A percentile compares a stretch with the other conserved stretches of the same genome.
These are phyloP conservation scores for Habropoda laboriosa DNA, from an alignment of 1,140 invertebrate species.

Conservation along the genomic window DNA sequence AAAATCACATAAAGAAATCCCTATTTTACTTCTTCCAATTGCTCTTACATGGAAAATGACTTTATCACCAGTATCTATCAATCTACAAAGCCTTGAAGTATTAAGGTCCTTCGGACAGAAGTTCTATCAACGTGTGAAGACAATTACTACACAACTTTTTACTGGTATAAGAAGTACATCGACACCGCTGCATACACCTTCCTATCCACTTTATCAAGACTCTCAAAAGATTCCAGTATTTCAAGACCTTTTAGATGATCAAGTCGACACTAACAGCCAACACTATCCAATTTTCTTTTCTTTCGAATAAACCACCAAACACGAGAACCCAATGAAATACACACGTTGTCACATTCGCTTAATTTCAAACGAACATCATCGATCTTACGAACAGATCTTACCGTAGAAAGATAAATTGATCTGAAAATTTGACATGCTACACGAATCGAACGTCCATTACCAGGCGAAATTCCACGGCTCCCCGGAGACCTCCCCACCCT, in stretches of 20 bases:
- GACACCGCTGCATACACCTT: not conserved
- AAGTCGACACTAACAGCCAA: no score
- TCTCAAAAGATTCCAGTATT: not conserved
- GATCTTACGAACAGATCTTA: no score
- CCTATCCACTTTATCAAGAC: not conserved
- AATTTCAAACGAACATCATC: no score
- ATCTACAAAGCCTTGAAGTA: not conserved
- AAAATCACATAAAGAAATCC: not conserved
- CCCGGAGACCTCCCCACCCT: not conserved
- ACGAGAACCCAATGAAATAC: no score
- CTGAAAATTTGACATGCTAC: no score
- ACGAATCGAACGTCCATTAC: not conserved
- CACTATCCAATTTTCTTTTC: no score
- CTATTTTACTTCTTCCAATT: not conserved
- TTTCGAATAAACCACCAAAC: no score
- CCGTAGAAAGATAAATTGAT: no score
- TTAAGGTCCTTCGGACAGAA: not conserved
- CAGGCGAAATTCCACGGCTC: not conserved
- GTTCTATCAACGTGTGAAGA: not conserved
- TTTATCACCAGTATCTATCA: not conserved
- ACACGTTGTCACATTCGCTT: no score
- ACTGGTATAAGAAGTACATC: not conserved
- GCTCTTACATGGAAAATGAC: not conserved
- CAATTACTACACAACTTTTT: constrained; percentile 3
- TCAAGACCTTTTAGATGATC: not conserved